Conservation (phyloP, 2,797 vertebrate species). For the Schizopygopsis pylzovi region DNA sequence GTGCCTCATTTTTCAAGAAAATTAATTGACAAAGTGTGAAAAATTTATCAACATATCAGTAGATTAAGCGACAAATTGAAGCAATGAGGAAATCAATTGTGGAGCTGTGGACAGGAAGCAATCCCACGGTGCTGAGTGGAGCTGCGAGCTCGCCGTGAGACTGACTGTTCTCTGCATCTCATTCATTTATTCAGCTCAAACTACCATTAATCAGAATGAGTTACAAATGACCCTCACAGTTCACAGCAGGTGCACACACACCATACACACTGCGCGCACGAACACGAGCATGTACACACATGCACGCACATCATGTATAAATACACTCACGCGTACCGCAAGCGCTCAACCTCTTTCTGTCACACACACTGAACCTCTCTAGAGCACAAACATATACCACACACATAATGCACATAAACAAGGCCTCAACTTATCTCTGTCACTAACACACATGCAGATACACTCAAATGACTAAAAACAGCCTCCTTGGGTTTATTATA, state of each 20-base stretch:
- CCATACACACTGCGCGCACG: constrained; percentile 65
- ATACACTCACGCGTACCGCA: constrained; percentile 48
- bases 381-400: constrained; percentile 19
- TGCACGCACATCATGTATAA: constrained; percentile 49
- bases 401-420: constrained; percentile 44
- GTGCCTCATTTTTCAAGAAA: constrained; percentile 81
- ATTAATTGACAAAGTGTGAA: constrained; percentile 86
- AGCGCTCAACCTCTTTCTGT: constrained; percentile 48
- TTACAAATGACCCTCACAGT: constrained; percentile 75
- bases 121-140: constrained; percentile 58
- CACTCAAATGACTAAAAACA: constrained; percentile 21
- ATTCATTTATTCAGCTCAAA: constrained; percentile 82
- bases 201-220: constrained; percentile 83
- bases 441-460: constrained; percentile 13
- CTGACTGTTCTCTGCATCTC: constrained; percentile 76
- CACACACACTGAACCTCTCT: constrained; percentile 3
- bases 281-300: constrained; percentile 57
- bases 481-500: constrained; percentile 21
- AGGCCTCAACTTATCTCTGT: constrained; percentile 44
- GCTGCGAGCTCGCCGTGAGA: constrained; percentile 73
- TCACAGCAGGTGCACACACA: constrained; percentile 59
- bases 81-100: constrained; percentile 87
- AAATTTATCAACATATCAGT: constrained; percentile 86
- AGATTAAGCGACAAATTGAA: constrained; percentile 87
- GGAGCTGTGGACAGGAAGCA: constrained; percentile 73